Evolutionary conservation across 2,888 invertebrate species (phyloP), one percentile per base, ranked within the genome.

Genomic region (Trachelus iudaicus): DNA sequence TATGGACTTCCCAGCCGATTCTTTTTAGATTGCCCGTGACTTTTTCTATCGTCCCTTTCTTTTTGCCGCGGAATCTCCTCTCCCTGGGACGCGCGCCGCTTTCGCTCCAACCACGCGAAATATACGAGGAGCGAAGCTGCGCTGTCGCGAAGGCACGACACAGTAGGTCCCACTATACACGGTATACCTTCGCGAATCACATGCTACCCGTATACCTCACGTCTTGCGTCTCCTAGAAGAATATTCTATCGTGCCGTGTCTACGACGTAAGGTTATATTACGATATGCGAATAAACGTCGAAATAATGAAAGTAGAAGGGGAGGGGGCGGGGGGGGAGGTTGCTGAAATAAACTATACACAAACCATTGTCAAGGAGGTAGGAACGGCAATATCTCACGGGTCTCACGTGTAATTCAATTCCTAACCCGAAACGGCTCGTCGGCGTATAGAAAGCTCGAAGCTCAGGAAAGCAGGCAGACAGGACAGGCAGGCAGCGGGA

Each of bases 1-100:
- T 88, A 88, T 87, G 83, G 87, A 87, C 87, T 87, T 83, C 83
- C 83, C 79, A 81, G 83, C 82, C 85, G 86, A 86, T 85, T 83
- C 84, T 84, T 84, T 85, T 83, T 79, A 81, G 85, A 87, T 87
- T 85, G 87, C 81, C 76, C 82, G 75, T 73, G 77, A 79, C 77
- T 81, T 86, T 85, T 84, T 83, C 79, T 79, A 75, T 15, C 34
- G 68, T 69, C 75, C 30, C 71, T 37, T 78, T 76, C 76, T 77
- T 78, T 77, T 71, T 69, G 69, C 75, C 73, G 75, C 30, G 34
- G 77, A 77, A 35, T 35, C 78, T 76, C n/a, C 69, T 69, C 69
- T 40, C 40, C 40, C 40, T 40, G 40, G 40, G 40, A 40, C 40
- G 40, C 40, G 15, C 40, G 40, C 40, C 40, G 40, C 40, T 40